Percentiles rank a stretch among this genome's conserved stretches.
Evolutionary conservation across 2,797 vertebrate genomes (phyloP).

Genomic region (Centropyge bicolor): DNA sequence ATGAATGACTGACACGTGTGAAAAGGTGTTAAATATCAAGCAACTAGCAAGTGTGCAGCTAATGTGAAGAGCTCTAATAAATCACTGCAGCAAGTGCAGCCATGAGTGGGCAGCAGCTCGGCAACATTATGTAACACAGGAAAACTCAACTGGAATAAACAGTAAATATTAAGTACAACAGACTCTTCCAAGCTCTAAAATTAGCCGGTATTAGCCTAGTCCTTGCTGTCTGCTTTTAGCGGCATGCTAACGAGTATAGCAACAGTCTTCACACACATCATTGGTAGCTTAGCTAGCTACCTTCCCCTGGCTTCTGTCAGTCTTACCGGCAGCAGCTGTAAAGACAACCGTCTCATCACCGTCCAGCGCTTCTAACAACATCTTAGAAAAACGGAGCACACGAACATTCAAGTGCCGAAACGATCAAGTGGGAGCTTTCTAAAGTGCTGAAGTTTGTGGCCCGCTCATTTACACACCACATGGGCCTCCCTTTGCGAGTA

Average conservation of each 20-base stretch:
- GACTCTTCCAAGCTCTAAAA: background rate
- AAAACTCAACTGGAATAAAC: background rate
- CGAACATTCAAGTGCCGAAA: conserved; percentile 57
- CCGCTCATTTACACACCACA: conserved; percentile 77
- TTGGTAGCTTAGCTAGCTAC: conserved; percentile 54
- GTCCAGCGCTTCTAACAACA: conserved; percentile 84
- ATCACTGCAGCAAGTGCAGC: conserved; percentile 30
- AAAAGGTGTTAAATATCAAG: background rate
- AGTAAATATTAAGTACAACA: rapidly evolving
- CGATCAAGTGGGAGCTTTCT: conserved; percentile 16
- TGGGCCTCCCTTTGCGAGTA: conserved; percentile 77
- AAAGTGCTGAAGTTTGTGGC: conserved; percentile 53
- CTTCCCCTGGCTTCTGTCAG: conserved; percentile 32
- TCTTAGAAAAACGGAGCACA: conserved; percentile 49
- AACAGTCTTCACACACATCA: conserved; percentile 14
- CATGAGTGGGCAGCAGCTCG: conserved; percentile 38
- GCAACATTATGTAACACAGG: conserved; percentile 13
- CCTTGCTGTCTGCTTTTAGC: background rate
- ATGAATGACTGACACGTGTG: background rate
- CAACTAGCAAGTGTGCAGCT: background rate
- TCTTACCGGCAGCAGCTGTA: conserved; percentile 81
- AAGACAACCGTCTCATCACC: conserved; percentile 80
- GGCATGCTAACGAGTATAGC: conserved; percentile 28
- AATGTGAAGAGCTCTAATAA: background rate
- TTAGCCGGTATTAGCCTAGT: background rate